phyloP scores from a whole-genome alignment of 2,888 invertebrate genomes.

The Plagodis pulveraria region DNA sequence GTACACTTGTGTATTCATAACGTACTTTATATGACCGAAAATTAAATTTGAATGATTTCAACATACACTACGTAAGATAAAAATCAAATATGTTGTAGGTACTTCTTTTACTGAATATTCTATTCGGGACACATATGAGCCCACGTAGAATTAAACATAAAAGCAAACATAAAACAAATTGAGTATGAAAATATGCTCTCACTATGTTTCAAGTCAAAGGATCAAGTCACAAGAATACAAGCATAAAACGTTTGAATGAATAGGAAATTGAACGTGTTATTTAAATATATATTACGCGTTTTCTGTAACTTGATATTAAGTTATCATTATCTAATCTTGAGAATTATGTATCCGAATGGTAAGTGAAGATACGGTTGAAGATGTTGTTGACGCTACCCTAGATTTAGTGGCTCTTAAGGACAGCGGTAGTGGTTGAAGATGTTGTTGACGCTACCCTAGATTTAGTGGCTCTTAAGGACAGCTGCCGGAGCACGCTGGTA shows the following conservation, averaged over 20 bases:
- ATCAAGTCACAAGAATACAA: neutral
- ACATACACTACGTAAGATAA: slow-evolving; percentile 18
- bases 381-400: no score
- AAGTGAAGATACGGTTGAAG: no score
- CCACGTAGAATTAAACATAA: slow-evolving; percentile 2
- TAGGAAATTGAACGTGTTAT: neutral
- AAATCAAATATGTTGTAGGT: slow-evolving; percentile 19
- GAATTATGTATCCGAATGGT: no score
- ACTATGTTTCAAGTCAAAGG: slow-evolving; percentile 1
- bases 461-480: no score
- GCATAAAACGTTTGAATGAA: neutral
- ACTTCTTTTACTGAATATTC: slow-evolving; percentile 20
- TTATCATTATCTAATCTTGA: no score
- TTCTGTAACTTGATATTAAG: no score
- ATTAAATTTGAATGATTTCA: slow-evolving; percentile 25
- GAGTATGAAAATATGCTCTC: slow-evolving; percentile 4
- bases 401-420: no score
- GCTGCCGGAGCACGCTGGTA: no score
- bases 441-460: no score
- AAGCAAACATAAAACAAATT: slow-evolving; percentile 15
- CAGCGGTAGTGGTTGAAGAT: no score
- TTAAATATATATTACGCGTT: no score
- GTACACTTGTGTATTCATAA: slow-evolving; percentile 20
- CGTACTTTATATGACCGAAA: slow-evolving; percentile 9
- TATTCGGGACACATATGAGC: slow-evolving; percentile 14